These are phyloP conservation scores for Drosophila merina DNA, from an alignment of 2,888 invertebrate genomes.

Conservation along the genomic window DNA sequence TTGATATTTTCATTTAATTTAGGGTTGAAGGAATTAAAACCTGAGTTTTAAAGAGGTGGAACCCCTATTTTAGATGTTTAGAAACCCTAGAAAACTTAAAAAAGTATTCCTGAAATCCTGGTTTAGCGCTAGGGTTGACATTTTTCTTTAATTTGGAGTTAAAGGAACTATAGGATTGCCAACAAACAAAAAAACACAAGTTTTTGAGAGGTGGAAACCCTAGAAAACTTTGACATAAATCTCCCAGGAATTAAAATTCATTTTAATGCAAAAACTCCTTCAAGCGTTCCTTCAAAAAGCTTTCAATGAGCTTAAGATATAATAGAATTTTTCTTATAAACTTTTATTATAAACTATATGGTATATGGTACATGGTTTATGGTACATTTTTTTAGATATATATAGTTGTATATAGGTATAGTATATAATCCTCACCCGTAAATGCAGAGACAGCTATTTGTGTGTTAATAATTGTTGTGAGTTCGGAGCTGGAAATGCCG, in stretches of 20 bases:
- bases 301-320: no score
- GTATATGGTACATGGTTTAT: neutral
- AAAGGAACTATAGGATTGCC: no score
- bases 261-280: no score
- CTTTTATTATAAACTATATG: neutral
- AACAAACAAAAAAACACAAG: no score
- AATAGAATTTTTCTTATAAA: neutral
- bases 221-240: no score
- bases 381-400: neutral
- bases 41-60: neutral
- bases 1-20: neutral
- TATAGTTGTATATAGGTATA: no score
- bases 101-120: neutral
- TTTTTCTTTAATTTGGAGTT: neutral
- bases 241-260: no score
- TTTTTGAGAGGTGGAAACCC: neutral
- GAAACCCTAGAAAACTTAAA: neutral
- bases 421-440: conserved; percentile 86
- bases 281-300: no score
- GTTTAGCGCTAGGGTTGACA: neutral
- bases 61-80: neutral
- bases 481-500: conserved; percentile 87
- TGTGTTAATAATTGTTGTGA: conserved; percentile 89
- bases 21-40: no score
- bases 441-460: conserved; percentile 89